Evolutionary conservation across 2,113 vertebrate species (phyloP).

Genomic region (Tursiops truncatus): DNA sequence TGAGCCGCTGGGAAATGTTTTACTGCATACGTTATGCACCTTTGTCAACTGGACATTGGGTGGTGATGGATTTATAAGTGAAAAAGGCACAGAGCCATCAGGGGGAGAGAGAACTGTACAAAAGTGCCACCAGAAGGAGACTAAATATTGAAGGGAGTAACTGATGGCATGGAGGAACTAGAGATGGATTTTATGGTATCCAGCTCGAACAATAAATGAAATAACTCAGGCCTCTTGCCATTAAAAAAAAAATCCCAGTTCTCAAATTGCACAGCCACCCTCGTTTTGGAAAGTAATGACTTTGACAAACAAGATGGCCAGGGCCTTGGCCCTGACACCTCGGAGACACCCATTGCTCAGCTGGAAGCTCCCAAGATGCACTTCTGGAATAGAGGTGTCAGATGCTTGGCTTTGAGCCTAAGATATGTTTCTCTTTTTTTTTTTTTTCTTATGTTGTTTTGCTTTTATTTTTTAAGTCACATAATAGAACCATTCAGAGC

Average conservation of each 20-base stretch:
- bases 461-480: background rate
- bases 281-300: slow-evolving; percentile 9
- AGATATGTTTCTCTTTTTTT: background rate
- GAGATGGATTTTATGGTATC: background rate
- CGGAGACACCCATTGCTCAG: background rate
- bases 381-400: background rate
- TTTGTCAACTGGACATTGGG: background rate
- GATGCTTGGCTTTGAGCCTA: background rate
- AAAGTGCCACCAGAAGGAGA: background rate
- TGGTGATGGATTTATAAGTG: background rate
- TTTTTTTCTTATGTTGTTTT: background rate
- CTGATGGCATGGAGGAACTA: background rate
- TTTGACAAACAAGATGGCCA: background rate
- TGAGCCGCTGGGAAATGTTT: background rate
- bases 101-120: background rate
- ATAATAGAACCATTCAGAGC: background rate
- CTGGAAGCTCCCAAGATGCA: background rate
- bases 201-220: background rate
- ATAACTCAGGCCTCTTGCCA: background rate
- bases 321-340: accelerated
- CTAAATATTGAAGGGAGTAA: background rate
- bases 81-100: background rate
- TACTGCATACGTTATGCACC: background rate
- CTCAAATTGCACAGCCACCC: background rate
- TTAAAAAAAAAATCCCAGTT: background rate